Evolutionary conservation across 2,888 invertebrate species (phyloP), one percentile per base, ranked within the genome.

Genomic region (Cyclophora punctaria): DNA sequence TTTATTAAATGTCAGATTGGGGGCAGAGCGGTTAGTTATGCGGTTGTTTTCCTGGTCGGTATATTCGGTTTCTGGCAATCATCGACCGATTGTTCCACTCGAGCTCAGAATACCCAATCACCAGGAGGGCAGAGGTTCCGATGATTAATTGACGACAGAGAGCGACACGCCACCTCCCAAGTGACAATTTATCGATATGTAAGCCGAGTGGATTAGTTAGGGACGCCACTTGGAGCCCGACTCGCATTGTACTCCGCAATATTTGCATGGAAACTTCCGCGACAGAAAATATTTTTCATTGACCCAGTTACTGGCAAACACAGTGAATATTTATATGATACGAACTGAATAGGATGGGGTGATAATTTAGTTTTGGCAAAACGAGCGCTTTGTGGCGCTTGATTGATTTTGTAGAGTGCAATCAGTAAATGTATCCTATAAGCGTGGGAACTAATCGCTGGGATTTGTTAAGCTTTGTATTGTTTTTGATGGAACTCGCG

Each of bases 131-230:
- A 59, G 58, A 63, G 52, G 58, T 5, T 56, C 58, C 54, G 58
- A 61, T 62, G 61, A 56, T 55, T 56, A 35, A 51, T 52, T 49
- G 49, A 46, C 56, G 56, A 51, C 52, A 59, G 20, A 44, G 44
- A 58, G 58, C 56, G 62, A 60, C 60, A 52, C 35, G 44, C 50
- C 55, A 50, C 52, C 53, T 55, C 55, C 56, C 61, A 50, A 53
- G 58, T 59, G 64, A 60, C 64, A 63, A 62, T 61, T 64, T 67
- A 62, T 63, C 59, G 54, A 52, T 59, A 60, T 59, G 56, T 59
- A 59, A 59, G 57, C 56, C 51, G 47, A 45, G 46, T 48, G 63
- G 61, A 61, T 68, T 63, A 63, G 62, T 57, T 54, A 45, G 49
- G 47, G 43, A 35, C 41, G 45, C 41, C 35, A 45, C 48, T 34